phyloP scores from a whole-genome alignment of 2,797 vertebrate genomes.

The Antrozous pallidus region DNA sequence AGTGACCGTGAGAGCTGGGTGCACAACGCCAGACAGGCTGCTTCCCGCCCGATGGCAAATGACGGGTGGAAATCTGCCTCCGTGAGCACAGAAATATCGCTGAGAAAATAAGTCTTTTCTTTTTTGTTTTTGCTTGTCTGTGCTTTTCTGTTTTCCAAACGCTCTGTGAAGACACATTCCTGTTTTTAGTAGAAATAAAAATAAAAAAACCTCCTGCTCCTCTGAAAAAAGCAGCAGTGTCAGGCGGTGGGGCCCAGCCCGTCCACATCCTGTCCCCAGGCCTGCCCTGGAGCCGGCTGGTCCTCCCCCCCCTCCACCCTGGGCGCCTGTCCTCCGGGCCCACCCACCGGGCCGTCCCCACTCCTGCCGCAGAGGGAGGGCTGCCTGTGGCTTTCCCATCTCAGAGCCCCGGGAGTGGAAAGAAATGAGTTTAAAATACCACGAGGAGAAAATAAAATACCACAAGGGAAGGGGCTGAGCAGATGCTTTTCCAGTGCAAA shows the following conservation, averaged over 20 bases:
- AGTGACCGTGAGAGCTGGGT: neutral
- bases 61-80: neutral
- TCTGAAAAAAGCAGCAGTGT: neutral
- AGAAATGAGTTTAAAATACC: conserved; percentile 22
- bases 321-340: neutral
- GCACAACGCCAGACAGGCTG: neutral
- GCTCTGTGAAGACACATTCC: conserved; percentile 17
- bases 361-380: neutral
- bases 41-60: neutral
- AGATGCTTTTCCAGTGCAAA: neutral
- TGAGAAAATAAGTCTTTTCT: conserved; percentile 11
- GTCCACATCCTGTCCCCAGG: neutral
- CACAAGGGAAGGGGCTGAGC: neutral
- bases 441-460: neutral
- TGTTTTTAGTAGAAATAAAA: conserved; percentile 56
- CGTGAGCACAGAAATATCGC: neutral
- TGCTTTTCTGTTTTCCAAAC: conserved; percentile 48
- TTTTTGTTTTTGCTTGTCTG: neutral
- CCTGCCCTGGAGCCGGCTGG: neutral
- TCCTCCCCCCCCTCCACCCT: rapidly evolving
- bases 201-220: neutral
- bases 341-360: neutral
- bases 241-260: neutral
- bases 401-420: neutral
- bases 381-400: neutral